A percentile compares a stretch with the other conserved stretches of the same genome.
Evolutionary conservation across 2,888 invertebrate species (phyloP).

Genomic region (Notodonta dromedarius): DNA sequence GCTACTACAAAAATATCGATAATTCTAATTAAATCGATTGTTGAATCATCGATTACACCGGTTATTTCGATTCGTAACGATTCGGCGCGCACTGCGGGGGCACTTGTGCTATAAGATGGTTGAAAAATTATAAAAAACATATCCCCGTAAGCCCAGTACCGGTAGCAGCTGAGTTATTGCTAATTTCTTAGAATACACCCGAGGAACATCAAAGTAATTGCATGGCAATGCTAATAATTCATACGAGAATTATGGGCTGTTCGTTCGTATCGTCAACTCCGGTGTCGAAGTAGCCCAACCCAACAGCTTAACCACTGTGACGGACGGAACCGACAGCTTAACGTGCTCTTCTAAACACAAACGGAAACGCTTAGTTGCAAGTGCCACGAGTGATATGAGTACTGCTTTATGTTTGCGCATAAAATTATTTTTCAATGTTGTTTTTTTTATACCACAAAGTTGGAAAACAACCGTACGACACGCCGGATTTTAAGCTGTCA

Average conservation of each 20-base stretch:
- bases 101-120: neutral
- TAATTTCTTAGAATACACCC: neutral
- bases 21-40: constrained; percentile 11
- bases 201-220: neutral
- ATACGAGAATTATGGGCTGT: neutral
- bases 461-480: too few species aligned
- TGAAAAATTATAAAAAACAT: neutral
- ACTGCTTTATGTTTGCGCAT: too few species aligned
- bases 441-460: too few species aligned
- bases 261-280: too few species aligned
- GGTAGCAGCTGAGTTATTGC: constrained; percentile 10
- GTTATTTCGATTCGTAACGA: constrained; percentile 6
- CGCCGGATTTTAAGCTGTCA: too few species aligned
- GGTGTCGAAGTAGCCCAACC: too few species aligned
- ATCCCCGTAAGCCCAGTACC: constrained; percentile 4
- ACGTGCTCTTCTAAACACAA: too few species aligned
- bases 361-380: too few species aligned
- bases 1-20: constrained; percentile 5
- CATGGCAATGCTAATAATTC: neutral
- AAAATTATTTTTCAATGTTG: too few species aligned
- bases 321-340: too few species aligned
- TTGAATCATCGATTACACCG: constrained; percentile 10
- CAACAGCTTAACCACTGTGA: too few species aligned
- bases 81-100: constrained; percentile 8
- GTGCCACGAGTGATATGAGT: too few species aligned